Percentiles rank a stretch among this genome's conserved stretches.
Conservation (phyloP, 2,888 invertebrate species). For the Deroplatys truncata region DNA sequence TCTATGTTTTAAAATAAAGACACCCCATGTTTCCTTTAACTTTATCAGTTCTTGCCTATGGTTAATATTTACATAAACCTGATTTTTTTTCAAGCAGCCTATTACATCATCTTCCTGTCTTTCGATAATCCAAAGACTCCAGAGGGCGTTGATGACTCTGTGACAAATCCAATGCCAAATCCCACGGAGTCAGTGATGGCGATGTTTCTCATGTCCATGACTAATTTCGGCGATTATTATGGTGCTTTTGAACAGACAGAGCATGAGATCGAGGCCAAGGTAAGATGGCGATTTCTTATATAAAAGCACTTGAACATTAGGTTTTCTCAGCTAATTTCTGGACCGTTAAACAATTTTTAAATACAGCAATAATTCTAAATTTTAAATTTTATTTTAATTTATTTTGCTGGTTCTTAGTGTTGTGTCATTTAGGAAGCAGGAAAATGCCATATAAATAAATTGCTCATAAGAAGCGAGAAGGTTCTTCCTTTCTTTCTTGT, state of each 20-base stretch:
- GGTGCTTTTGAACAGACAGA: slow-evolving; percentile 84
- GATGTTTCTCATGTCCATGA: slow-evolving; percentile 97
- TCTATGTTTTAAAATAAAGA: too few relatives aligned
- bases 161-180: slow-evolving; percentile 82
- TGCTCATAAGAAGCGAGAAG: too few relatives aligned
- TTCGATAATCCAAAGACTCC: slow-evolving; percentile 81
- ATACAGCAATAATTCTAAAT: background rate
- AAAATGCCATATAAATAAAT: too few relatives aligned
- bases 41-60: too few relatives aligned
- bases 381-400: too few relatives aligned
- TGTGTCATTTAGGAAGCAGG: too few relatives aligned
- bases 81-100: slow-evolving; percentile 53
- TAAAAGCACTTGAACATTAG: too few relatives aligned
- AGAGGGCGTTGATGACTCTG: slow-evolving; percentile 76
- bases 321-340: too few relatives aligned
- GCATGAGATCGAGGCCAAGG: slow-evolving; percentile 86
- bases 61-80: too few relatives aligned
- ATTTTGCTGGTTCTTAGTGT: background rate
- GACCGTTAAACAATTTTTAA: too few relatives aligned
- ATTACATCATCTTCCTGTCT: slow-evolving; percentile 85
- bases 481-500: too few relatives aligned
- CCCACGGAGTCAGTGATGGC: slow-evolving; percentile 94
- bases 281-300: slow-evolving; percentile 41
- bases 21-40: too few relatives aligned
- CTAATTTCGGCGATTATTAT: slow-evolving; percentile 94